A percentile compares a stretch with the other conserved stretches of the same genome.
Conservation (phyloP, 53 echinoderm and acorn worm species). For the Paracentrotus lividus region DNA sequence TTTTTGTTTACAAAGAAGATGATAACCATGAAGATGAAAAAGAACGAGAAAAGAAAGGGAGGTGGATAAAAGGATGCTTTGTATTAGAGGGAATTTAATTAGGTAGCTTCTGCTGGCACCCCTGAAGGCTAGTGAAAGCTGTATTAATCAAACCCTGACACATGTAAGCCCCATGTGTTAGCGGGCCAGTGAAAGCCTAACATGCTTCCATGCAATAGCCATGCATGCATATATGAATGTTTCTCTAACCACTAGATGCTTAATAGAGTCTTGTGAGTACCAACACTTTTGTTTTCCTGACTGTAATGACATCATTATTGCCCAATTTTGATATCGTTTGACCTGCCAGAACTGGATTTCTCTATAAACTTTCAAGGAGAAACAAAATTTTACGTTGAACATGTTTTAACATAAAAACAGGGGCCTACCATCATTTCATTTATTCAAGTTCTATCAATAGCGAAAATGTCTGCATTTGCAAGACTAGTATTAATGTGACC, state of each 20-base stretch:
- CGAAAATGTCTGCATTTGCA: background rate
- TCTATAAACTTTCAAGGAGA: no score
- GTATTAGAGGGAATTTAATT: conserved; percentile 29
- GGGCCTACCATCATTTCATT: no score
- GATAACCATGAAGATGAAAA: background rate
- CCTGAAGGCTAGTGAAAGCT: conserved; percentile 49
- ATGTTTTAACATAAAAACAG: no score
- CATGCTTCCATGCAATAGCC: background rate
- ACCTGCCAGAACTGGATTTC: no score
- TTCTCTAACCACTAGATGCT: background rate
- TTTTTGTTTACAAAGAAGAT: background rate
- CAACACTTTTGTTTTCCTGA: background rate
- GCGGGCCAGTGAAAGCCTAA: background rate
- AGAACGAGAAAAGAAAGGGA: background rate
- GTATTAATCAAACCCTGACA: conserved; percentile 65
- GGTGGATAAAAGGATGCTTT: background rate
- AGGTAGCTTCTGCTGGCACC: conserved; percentile 28
- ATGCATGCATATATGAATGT: background rate
- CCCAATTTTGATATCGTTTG: no score
- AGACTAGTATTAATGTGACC: background rate
- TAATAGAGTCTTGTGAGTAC: background rate
- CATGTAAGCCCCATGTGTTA: conserved; percentile 43
- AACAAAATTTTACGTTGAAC: no score
- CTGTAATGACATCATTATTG: no score
- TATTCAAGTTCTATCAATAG: no score